Percentiles rank a stretch among this genome's conserved stretches.
These are phyloP conservation scores for Dendrolimus houi DNA, from an alignment of 2,888 invertebrate species.

Conservation along the genomic window DNA sequence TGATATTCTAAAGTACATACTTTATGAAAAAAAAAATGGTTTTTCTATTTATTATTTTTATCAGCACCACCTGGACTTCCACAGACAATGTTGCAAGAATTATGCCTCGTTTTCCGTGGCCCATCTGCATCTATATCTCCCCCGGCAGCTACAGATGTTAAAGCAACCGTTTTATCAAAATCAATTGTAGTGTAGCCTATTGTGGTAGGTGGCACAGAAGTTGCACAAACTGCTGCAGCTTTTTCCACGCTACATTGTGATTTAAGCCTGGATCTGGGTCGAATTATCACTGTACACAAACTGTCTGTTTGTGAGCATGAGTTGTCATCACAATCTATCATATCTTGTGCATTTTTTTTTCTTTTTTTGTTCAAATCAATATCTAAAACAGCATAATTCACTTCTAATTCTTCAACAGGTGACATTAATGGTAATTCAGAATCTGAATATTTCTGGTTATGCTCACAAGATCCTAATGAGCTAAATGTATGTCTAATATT, in stretches of 20 bases:
- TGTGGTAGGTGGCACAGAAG: slow-evolving; percentile 76
- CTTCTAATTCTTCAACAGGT: slow-evolving; percentile 54
- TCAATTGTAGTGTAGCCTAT: slow-evolving; percentile 94
- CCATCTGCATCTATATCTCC: slow-evolving; percentile 83
- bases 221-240: slow-evolving; percentile 19
- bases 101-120: slow-evolving; percentile 87
- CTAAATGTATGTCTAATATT: slow-evolving; percentile 32
- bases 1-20: not conserved
- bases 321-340: slow-evolving; percentile 42
- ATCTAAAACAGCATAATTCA: slow-evolving; percentile 89
- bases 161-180: slow-evolving; percentile 93
- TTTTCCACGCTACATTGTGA: slow-evolving; percentile 56
- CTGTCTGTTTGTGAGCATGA: slow-evolving; percentile 49
- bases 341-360: slow-evolving; percentile 29
- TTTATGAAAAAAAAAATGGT: not conserved
- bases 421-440: slow-evolving; percentile 63
- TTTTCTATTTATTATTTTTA: slow-evolving; percentile 20
- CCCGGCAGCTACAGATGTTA: slow-evolving; percentile 86
- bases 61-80: slow-evolving; percentile 53
- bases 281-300: slow-evolving; percentile 39
- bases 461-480: slow-evolving; percentile 30
- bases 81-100: slow-evolving; percentile 80
- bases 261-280: slow-evolving; percentile 39
- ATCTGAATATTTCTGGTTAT: slow-evolving; percentile 55
- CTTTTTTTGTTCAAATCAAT: slow-evolving; percentile 77